Base-by-base conservation (phyloP, 2,888 invertebrate genomes). In the Icerya purchasi region DNA sequence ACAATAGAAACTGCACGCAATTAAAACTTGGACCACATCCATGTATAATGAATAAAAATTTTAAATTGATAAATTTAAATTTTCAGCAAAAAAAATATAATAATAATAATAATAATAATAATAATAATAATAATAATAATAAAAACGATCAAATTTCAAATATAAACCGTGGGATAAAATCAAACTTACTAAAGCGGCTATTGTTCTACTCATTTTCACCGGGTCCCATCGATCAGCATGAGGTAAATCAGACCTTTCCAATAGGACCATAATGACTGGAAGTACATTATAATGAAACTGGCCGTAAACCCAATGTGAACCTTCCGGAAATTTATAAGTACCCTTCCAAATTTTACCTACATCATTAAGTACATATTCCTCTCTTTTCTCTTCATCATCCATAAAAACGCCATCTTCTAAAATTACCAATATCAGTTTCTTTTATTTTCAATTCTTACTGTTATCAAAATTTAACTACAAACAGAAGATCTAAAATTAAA, bases 291-390 rank as follows among this genome's bases (percentile, higher is more conserved):
- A 80, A 66, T 81, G 79, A 69, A 80, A 83, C 71, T 86, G 86
- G 0, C 83, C 85, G 68, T 78, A 86, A 64, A 83, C 78, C 86
- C 85, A 86, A 65, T 79, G 78, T 54, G 82, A 75, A 1, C 84
- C 81, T 63, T 77, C 77, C 1, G 82, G 82, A 66, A 79, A 77
- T 51, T 79, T 78, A 72, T 79, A 79, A 1, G 83, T 79, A 2
- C 85, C 85, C 65, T 80, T 77, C 79, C 82, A 86, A 60, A 86
- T 78, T 70, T 84, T 81, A 8, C 85, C 86, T 58, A 77, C 79
- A 65, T 84, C 84, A 64, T 81, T 83, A 61, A 80, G 72, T 18
- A 85, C 75, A 68, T 83, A 84, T 70, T 85, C 85, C 57, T 80
- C 76, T 36, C 81, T 73, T 57, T 76, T 77, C 1, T 75, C 73